phyloP scores from a whole-genome alignment of 2,113 vertebrate genomes.

The Myotis brandtii region DNA sequence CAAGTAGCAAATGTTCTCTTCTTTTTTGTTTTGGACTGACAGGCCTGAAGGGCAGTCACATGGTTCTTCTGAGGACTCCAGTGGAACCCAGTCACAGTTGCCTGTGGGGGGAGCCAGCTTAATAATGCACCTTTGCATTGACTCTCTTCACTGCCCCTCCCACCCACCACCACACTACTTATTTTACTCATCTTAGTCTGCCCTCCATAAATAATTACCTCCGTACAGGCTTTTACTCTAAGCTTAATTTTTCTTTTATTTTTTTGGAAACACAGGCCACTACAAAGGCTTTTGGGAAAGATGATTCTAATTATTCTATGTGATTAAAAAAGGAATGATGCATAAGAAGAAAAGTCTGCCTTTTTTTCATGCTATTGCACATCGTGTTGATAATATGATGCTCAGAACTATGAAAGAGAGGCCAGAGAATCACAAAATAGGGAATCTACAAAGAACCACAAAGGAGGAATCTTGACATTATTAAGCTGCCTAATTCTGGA shows the following conservation, averaged over 20 bases:
- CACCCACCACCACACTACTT: not conserved
- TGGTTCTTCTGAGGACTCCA: not conserved
- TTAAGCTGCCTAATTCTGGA: not conserved
- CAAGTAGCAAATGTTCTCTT: not conserved
- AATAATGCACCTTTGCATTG: not conserved
- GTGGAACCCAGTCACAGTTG: not conserved
- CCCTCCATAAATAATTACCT: not conserved
- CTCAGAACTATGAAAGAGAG: not conserved
- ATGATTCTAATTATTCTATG: not conserved
- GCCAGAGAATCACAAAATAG: not conserved
- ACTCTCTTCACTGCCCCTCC: not conserved
- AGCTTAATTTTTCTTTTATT: not conserved
- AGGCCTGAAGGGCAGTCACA: not conserved
- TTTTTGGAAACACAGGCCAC: not conserved
- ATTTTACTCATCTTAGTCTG: not conserved
- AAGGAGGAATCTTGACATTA: not conserved
- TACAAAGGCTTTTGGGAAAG: not conserved
- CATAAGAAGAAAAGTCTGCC: not conserved
- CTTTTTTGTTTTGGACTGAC: not conserved
- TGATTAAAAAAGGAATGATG: slow-evolving; percentile 1
- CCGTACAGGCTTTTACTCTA: not conserved
- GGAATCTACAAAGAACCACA: not conserved
- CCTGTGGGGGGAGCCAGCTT: not conserved
- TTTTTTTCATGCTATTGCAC: not conserved
- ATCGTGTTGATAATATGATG: not conserved